Evolutionary conservation across 2,888 invertebrate species (phyloP), one percentile per base, ranked within the genome.

Genomic region (Drosophila ochracea): DNA sequence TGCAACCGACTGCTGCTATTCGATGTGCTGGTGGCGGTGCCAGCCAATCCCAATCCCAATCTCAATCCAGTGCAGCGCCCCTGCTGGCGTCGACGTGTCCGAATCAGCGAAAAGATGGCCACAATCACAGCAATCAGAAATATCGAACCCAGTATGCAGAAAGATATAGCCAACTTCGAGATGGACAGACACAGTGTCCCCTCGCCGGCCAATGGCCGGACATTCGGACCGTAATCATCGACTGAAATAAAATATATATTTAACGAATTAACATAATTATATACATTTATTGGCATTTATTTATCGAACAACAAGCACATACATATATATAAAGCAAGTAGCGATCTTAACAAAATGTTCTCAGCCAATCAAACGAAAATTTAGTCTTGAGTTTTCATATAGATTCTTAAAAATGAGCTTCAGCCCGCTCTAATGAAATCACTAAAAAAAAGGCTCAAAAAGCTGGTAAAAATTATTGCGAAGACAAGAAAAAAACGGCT

Each of bases 91-190:
- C 91, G 93, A 89, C 95, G 94, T 13, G 95, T 95, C 89, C 95
- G 94, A 83, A 96, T 94, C 60, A 96, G 92, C 4, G 96, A 96
- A 43, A 95, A 95, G 68, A 96, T 95, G 4, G 96, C 95, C 16
- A 96, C 95, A 4, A 96, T 94, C 11, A 96, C 95, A 10, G 96
- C 97, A 65, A 95, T 94, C 0, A 97, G 93, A 92, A 97, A 96
- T 76, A 97, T 95, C 9, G 96, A 92, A 7, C 97, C 96, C 83
- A 97, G 92, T 0, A 96, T 94, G 88, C 96, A 96, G 90, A 97
- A 96, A 0, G 96, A 95, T 59, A 96, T 94, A 16, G 97, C 96
- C 95, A 97, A 95, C 94, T 96, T 96, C 10, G 96, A 96, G 21
- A 96, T 95, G 13, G 96, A 96, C 76, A 97, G 94, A 90, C 97